Percentiles rank a stretch among this genome's conserved stretches.
phyloP scores from a whole-genome alignment of 2,888 invertebrate species.

The Nemotelus nigrinus region DNA sequence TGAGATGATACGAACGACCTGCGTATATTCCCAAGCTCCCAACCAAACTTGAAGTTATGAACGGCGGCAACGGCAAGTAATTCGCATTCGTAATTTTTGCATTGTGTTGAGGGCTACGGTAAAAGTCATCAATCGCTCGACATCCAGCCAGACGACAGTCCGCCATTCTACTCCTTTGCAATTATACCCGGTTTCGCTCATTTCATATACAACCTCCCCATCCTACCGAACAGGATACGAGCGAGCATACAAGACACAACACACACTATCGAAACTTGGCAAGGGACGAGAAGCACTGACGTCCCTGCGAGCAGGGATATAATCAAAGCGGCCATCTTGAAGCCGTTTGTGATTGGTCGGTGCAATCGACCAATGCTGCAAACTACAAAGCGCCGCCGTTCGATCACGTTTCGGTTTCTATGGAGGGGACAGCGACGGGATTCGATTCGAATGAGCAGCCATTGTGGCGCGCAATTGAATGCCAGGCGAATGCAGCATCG shows the following conservation, averaged over 20 bases:
- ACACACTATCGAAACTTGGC: too few species aligned
- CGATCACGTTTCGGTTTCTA: not conserved
- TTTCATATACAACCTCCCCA: not conserved
- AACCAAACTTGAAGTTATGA: too few species aligned
- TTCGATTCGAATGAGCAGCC: conserved; percentile 34
- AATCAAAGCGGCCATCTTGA: conserved; percentile 62
- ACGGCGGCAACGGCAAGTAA: not conserved
- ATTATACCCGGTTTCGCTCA: not conserved
- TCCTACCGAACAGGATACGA: not conserved
- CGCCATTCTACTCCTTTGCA: not conserved
- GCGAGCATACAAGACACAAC: too few species aligned
- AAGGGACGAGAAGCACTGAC: conserved; percentile 3
- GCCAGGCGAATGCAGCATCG: not conserved
- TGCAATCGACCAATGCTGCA: conserved; percentile 65
- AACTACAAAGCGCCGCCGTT: conserved; percentile 47
- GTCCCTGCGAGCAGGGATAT: conserved; percentile 4
- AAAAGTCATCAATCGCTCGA: conserved; percentile 4
- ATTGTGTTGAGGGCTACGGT: conserved; percentile 26
- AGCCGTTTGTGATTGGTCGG: conserved; percentile 65
- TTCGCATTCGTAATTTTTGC: conserved; percentile 25
- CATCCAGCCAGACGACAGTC: not conserved
- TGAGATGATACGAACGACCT: too few species aligned
- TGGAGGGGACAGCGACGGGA: conserved; percentile 18
- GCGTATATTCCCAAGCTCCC: too few species aligned
- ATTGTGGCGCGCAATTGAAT: conserved; percentile 42